These are phyloP conservation scores for Zaprionus tsacasi DNA, from an alignment of 1,140 invertebrate genomes.

Conservation along the genomic window DNA sequence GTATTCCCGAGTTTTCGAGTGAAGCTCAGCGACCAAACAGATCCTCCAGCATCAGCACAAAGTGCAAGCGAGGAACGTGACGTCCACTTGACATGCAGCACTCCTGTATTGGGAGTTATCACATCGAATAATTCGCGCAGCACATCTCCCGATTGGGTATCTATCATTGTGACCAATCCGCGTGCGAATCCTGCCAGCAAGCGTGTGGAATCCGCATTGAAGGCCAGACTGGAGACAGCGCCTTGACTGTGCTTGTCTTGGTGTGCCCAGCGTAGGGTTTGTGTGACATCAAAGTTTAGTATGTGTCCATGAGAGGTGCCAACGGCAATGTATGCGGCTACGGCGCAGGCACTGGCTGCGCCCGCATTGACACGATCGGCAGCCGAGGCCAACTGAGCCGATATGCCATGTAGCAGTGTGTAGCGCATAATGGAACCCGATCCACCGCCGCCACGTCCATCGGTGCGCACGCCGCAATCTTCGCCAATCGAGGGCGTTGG, in stretches of 20 bases:
- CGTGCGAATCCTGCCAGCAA: conserved; percentile 93
- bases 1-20: conserved; percentile 94
- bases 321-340: conserved; percentile 92
- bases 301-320: conserved; percentile 97
- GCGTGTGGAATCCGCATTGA: conserved; percentile 94
- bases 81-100: conserved; percentile 93
- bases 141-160: conserved; percentile 90
- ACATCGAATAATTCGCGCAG: conserved; percentile 92
- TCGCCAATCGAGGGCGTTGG: conserved; percentile 84
- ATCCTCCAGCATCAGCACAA: conserved; percentile 97
- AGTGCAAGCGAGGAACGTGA: conserved; percentile 88
- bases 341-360: conserved; percentile 92
- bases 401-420: conserved; percentile 92
- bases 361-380: conserved; percentile 95
- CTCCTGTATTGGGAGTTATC: conserved; percentile 94
- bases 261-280: conserved; percentile 94
- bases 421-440: conserved; percentile 91
- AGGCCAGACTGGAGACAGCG: conserved; percentile 93
- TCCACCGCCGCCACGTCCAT: conserved; percentile 67
- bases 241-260: conserved; percentile 90
- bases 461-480: conserved; percentile 58
- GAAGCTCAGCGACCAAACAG: conserved; percentile 98
- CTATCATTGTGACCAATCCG: conserved; percentile 94
- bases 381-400: conserved; percentile 93
- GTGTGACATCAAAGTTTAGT: conserved; percentile 93